Base-by-base conservation (phyloP, 1,140 invertebrate species). In the Mamestra configurata region DNA sequence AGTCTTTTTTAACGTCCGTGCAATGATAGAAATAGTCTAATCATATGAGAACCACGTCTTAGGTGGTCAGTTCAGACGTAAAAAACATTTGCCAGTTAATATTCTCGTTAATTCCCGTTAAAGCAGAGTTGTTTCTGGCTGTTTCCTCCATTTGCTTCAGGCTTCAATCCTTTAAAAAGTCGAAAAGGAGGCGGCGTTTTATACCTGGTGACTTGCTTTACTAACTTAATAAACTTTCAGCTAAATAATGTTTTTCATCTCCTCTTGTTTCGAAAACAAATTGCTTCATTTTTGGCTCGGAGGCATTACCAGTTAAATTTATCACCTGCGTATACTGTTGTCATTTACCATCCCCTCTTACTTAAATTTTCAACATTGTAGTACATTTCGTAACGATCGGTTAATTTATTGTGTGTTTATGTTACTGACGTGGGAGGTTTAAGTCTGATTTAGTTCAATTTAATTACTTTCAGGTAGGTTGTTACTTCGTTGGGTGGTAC, bases 161-260 rank as follows among this genome's bases (percentile, higher is more conserved):
- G 10, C 8, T 61, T 18, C 18, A 37, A 10, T 10, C 11, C 10
- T 22, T 20, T 4, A 11, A 66, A 66, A 22, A 22, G 3, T 8
- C 0, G 18, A 35, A 40, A 40, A 40, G 35, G 37, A 64, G 24
- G 15, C 57, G 46, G 79, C 22, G 37, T 53, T 68, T 70, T 20
- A 24, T 66, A 49, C 53, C 31, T 55, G 27, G 55, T 80, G 79
- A 82, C 66, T 35, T 64, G 20, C 55, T 79, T 77, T 51, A 59
- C 81, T 82, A 86, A 85, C 84, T 91, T 91, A 91, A 90, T 91
- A 91, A 90, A 90, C 82, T 83, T 85, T 83, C 80, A 81, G 86
- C 83, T 86, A 89, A 92, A 91, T 91, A 90, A 93, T 93, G 90
- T 86, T 90, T 88, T 88, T 90, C 91, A 93, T 93, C 92, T 93